These are phyloP conservation scores for Okamejei kenojei DNA, from an alignment of 2,797 vertebrate genomes.

Conservation along the genomic window DNA sequence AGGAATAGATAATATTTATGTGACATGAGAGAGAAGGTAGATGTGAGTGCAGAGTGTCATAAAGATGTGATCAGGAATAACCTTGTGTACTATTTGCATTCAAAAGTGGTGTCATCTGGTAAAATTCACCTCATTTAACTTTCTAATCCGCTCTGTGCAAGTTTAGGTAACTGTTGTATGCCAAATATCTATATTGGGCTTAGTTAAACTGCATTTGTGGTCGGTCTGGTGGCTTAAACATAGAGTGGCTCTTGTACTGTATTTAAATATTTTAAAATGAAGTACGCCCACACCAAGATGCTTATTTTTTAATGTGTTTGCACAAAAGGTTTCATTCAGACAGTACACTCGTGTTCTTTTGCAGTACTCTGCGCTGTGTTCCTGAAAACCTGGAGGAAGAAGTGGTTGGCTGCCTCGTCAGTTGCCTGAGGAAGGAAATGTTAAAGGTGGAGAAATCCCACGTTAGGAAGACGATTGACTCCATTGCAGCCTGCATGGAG, in stretches of 20 bases:
- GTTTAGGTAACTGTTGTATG: background rate
- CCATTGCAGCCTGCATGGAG: conserved; percentile 74
- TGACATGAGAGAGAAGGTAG: too few species aligned
- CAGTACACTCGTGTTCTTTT: conserved; percentile 27
- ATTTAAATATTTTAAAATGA: background rate
- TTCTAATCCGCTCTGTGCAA: background rate
- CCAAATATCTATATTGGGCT: too few species aligned
- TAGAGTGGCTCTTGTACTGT: background rate
- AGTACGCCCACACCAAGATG: background rate
- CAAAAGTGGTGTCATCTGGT: too few species aligned
- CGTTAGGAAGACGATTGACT: conserved; percentile 66
- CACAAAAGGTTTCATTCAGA: background rate
- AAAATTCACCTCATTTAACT: background rate
- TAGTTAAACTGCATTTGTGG: background rate
- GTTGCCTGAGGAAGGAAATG: conserved; percentile 64
- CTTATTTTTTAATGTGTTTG: background rate
- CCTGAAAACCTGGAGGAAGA: conserved; percentile 58
- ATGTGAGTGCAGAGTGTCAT: too few species aligned
- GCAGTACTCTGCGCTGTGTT: conserved; percentile 68
- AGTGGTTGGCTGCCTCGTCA: conserved; percentile 58
- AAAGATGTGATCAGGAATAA: too few species aligned
- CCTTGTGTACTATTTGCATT: background rate
- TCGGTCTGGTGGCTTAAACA: background rate
- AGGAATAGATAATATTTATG: too few species aligned
- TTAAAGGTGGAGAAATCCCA: conserved; percentile 53